Evolutionary conservation across 1,140 invertebrate genomes (phyloP).

Genomic region (Drosophila ficusphila): DNA sequence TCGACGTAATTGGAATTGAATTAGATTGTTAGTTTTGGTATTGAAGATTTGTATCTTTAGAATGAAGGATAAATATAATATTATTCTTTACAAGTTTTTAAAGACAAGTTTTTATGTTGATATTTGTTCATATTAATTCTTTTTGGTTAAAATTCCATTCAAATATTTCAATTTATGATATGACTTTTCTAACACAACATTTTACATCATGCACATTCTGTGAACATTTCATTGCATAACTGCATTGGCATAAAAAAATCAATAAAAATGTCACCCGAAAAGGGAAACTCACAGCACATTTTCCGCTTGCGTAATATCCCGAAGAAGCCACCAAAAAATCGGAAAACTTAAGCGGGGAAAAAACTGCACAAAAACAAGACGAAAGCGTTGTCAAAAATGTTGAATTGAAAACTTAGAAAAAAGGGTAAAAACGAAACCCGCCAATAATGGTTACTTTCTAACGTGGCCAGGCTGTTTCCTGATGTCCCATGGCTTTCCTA

Average conservation of each 20-base stretch:
- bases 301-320: constrained; percentile 29
- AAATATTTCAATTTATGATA: not conserved
- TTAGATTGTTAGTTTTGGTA: too few species aligned
- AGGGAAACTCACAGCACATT: constrained; percentile 23
- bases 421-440: constrained; percentile 7
- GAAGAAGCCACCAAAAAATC: constrained; percentile 26
- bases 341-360: not conserved
- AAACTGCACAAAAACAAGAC: constrained; percentile 17
- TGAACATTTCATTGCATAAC: not conserved
- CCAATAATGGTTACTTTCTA: constrained; percentile 52
- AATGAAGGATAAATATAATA: too few species aligned
- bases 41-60: too few species aligned
- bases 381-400: constrained; percentile 18
- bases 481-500: constrained; percentile 50
- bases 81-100: too few species aligned
- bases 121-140: too few species aligned
- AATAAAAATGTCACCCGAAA: constrained; percentile 32
- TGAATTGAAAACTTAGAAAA: not conserved
- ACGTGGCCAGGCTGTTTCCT: constrained; percentile 37
- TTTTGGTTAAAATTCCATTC: too few species aligned
- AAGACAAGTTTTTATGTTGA: too few species aligned
- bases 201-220: not conserved
- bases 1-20: too few species aligned
- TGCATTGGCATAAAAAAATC: constrained; percentile 16
- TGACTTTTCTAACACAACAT: too few species aligned